These are phyloP conservation scores for Steinernema khuongi DNA, from an alignment of 1,140 invertebrate genomes.

Conservation along the genomic window DNA sequence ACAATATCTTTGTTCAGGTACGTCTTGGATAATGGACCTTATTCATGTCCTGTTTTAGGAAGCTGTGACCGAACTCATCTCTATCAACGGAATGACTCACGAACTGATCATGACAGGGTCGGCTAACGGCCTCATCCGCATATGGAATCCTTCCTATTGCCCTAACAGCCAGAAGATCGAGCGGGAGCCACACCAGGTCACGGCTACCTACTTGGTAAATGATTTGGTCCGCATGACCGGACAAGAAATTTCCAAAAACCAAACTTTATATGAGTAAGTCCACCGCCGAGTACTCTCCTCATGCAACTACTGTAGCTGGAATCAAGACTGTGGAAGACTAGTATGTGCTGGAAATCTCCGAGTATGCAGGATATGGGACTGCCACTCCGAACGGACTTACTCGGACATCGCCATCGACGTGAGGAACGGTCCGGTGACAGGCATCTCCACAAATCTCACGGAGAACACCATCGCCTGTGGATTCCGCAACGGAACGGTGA, in stretches of 20 bases:
- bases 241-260: conserved; percentile 25
- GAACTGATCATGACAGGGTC: conserved; percentile 49
- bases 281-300: neutral
- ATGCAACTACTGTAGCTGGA: conserved; percentile 44
- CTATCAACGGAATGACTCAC: conserved; percentile 49
- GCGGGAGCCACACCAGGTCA: conserved; percentile 43
- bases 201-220: conserved; percentile 46
- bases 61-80: conserved; percentile 44
- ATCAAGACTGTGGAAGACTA: conserved; percentile 45
- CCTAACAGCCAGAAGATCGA: neutral
- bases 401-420: conserved; percentile 24
- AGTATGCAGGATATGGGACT: conserved; percentile 51
- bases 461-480: conserved; percentile 32
- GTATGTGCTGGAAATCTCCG: conserved; percentile 48
- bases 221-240: conserved; percentile 39
- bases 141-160: conserved; percentile 46
- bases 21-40: neutral
- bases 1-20: conserved; percentile 10
- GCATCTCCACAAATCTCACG: conserved; percentile 33
- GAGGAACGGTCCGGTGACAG: conserved; percentile 37
- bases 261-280: conserved; percentile 49
- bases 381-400: conserved; percentile 13
- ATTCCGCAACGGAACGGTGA: conserved; percentile 48
- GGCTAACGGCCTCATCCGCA: conserved; percentile 43
- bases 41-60: conserved; percentile 37